Evolutionary conservation across 2,113 vertebrate species (phyloP).

Genomic region (Boleophthalmus pectinirostris): DNA sequence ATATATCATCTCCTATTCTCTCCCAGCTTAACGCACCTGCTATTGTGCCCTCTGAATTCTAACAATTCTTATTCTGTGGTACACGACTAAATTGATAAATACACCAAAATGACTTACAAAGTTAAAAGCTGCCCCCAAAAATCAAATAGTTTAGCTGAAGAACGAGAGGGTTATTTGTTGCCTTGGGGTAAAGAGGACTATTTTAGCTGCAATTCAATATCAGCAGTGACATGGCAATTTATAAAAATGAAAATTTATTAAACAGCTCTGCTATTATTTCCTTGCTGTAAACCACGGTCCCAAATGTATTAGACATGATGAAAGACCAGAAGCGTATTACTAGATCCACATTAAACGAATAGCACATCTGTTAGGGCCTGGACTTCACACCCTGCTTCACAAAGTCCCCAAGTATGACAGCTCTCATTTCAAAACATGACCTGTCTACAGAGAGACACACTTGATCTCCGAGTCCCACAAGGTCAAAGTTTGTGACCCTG

Average conservation of each 20-base stretch:
- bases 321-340: slow-evolving; percentile 10
- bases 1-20: slow-evolving; percentile 77
- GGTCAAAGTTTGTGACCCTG: slow-evolving; percentile 54
- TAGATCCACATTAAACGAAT: slow-evolving; percentile 13
- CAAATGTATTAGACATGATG: slow-evolving; percentile 13
- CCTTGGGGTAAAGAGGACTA: slow-evolving; percentile 51
- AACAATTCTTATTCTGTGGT: slow-evolving; percentile 51
- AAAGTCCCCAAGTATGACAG: slow-evolving; percentile 29
- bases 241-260: slow-evolving; percentile 42
- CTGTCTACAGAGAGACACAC: slow-evolving; percentile 28
- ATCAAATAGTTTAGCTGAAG: slow-evolving; percentile 60
- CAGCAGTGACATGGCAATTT: slow-evolving; percentile 52
- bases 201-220: slow-evolving; percentile 57
- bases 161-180: slow-evolving; percentile 52
- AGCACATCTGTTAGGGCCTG: slow-evolving; percentile 3
- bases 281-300: slow-evolving; percentile 13
- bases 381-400: slow-evolving; percentile 23
- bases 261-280: slow-evolving; percentile 36
- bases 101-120: slow-evolving; percentile 16
- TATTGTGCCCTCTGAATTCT: slow-evolving; percentile 55
- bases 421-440: slow-evolving; percentile 59
- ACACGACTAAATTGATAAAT: slow-evolving; percentile 77
- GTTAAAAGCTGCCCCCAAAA: slow-evolving; percentile 55
- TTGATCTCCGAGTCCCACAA: slow-evolving; percentile 32
- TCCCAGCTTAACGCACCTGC: slow-evolving; percentile 57